Evolutionary conservation across 2,888 invertebrate genomes (phyloP).

Genomic region (Cephus runcator): DNA sequence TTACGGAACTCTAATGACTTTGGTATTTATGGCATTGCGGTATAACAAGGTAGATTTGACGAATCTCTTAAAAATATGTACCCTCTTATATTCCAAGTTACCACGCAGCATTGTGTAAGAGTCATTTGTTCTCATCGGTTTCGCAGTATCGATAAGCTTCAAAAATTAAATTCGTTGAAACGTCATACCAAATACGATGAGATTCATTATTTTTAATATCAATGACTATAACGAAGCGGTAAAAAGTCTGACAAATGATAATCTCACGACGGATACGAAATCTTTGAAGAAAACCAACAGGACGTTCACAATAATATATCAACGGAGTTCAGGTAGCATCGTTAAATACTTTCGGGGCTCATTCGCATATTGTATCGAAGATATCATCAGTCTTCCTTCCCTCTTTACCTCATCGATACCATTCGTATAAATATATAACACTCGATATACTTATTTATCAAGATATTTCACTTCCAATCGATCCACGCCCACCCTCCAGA

Average conservation of each 20-base stretch:
- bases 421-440: background rate
- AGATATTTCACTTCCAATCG: background rate
- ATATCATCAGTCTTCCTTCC: background rate
- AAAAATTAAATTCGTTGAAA: background rate
- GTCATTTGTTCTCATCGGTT: background rate
- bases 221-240: background rate
- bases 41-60: too few species aligned
- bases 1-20: too few species aligned
- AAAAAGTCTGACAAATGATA: background rate
- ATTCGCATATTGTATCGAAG: background rate
- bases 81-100: background rate
- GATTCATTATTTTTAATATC: background rate
- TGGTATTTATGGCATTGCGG: too few species aligned
- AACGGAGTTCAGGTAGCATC: background rate
- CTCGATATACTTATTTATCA: background rate
- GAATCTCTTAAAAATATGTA: too few species aligned
- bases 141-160: background rate
- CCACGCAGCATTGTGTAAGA: background rate
- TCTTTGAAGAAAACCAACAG: background rate
- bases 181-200: background rate
- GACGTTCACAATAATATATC: background rate
- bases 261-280: background rate
- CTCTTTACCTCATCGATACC: background rate
- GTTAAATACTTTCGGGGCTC: background rate
- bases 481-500: background rate